Conservation (phyloP, 2,888 invertebrate genomes). For the Blomia tropicalis region DNA sequence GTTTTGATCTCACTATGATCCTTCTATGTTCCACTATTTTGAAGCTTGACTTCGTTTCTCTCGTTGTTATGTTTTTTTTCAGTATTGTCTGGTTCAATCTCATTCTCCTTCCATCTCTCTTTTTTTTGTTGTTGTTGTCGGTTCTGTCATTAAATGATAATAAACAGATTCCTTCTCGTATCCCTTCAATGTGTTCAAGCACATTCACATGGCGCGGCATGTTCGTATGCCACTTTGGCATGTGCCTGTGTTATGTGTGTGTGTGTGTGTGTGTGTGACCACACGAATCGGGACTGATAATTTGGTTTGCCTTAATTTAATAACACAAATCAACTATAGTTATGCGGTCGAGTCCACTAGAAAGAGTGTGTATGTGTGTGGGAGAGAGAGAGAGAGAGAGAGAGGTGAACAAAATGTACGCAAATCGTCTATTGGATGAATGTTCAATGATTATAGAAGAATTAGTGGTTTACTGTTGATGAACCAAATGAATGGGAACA, state of each 20-base stretch:
- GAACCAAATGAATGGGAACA: too few relatives aligned
- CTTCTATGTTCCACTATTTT: too few relatives aligned
- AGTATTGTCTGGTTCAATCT: background rate
- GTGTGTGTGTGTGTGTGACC: background rate
- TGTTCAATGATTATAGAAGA: background rate
- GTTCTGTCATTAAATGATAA: constrained; percentile 13
- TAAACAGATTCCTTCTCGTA: constrained; percentile 9
- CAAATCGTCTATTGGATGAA: too few relatives aligned
- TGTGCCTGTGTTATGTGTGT: background rate
- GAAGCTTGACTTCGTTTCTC: background rate
- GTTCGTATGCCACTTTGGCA: background rate
- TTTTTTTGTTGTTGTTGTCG: background rate
- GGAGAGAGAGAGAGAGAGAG: too few relatives aligned
- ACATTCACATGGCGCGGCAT: background rate
- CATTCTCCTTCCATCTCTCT: background rate
- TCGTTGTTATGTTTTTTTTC: background rate
- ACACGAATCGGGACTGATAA: background rate
- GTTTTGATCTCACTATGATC: too few relatives aligned
- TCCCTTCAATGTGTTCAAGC: too few relatives aligned
- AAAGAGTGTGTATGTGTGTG: too few relatives aligned
- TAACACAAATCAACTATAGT: background rate
- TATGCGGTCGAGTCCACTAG: too few relatives aligned
- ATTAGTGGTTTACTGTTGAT: background rate
- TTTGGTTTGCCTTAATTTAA: background rate
- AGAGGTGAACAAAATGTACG: background rate